These are phyloP conservation scores for Drosophila tripunctata DNA, from an alignment of 2,888 invertebrate genomes.

Conservation along the genomic window DNA sequence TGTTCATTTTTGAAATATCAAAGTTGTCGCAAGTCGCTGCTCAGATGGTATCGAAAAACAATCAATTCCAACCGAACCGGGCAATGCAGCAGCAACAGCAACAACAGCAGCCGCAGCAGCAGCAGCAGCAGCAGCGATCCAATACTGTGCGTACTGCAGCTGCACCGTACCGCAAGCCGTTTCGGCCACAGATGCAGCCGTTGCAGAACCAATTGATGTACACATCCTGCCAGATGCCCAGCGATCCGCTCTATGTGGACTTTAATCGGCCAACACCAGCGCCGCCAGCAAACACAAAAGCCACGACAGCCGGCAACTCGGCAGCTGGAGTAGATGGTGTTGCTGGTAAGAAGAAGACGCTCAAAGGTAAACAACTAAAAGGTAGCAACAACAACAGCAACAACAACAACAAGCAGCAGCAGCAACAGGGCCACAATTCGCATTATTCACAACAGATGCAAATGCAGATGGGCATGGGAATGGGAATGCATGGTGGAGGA, in stretches of 20 bases:
- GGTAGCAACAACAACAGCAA: conserved; percentile 54
- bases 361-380: conserved; percentile 55
- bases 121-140: conserved; percentile 52
- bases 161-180: conserved; percentile 73
- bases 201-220: conserved; percentile 78
- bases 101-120: conserved; percentile 44
- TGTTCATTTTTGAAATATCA: not conserved
- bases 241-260: conserved; percentile 84
- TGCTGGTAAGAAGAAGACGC: conserved; percentile 60
- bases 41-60: conserved; percentile 66
- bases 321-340: conserved; percentile 24
- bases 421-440: conserved; percentile 23
- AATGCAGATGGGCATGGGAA: not conserved
- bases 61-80: conserved; percentile 63
- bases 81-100: conserved; percentile 56
- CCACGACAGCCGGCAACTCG: conserved; percentile 13
- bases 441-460: conserved; percentile 28
- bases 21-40: not conserved
- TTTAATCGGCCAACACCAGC: conserved; percentile 81
- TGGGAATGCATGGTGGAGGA: conserved; percentile 32
- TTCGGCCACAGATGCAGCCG: conserved; percentile 36
- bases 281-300: not conserved
- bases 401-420: conserved; percentile 41
- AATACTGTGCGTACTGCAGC: conserved; percentile 50
- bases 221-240: conserved; percentile 83